phyloP scores from a whole-genome alignment of 2,888 invertebrate genomes.

The Arctia plantaginis region DNA sequence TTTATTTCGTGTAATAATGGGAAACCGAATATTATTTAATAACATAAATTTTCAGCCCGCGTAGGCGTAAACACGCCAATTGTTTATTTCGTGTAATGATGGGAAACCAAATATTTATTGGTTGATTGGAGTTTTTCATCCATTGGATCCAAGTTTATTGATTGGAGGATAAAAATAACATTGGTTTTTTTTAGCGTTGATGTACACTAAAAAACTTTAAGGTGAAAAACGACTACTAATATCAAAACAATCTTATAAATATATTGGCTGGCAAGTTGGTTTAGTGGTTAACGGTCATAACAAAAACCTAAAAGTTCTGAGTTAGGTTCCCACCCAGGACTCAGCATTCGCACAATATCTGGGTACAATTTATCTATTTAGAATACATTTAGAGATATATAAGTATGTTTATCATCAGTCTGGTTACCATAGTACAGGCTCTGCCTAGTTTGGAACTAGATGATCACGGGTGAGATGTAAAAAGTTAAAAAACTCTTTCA shows the following conservation, averaged over 20 bases:
- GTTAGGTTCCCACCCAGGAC: background rate
- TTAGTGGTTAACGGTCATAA: background rate
- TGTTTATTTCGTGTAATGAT: background rate
- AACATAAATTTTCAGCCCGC: background rate
- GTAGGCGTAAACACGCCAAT: background rate
- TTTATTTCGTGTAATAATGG: background rate
- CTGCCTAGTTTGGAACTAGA: too few species aligned
- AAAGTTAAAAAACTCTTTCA: too few species aligned
- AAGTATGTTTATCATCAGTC: too few species aligned
- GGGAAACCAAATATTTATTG: background rate
- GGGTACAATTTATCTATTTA: too few species aligned
- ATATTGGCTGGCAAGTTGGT: too few species aligned
- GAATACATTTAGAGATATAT: too few species aligned
- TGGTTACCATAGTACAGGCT: too few species aligned
- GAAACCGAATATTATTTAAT: too few species aligned
- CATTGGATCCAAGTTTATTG: background rate
- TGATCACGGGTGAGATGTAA: too few species aligned
- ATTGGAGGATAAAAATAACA: background rate
- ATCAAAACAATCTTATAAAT: too few species aligned
- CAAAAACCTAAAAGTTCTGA: background rate
- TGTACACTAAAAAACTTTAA: background rate
- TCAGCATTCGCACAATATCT: background rate
- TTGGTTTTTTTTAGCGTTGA: background rate
- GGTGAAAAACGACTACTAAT: background rate
- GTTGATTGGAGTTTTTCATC: too few species aligned